phyloP scores from a whole-genome alignment of 30 jellyfish, hydroid and myxozoan genomes.

The Catostylus mosaicus region DNA sequence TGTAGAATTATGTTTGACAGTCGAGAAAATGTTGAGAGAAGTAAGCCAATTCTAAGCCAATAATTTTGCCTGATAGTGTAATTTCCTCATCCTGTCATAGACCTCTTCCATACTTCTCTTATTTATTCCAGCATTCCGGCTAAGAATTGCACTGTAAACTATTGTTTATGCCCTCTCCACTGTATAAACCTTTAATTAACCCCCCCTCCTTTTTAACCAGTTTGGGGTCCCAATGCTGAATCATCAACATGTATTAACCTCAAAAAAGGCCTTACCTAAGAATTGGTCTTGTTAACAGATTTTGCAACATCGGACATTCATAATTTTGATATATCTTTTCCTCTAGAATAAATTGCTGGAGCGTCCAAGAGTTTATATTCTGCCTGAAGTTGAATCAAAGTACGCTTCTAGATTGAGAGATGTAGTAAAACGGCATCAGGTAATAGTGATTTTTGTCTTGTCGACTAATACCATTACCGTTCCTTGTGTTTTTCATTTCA shows the following conservation, averaged over 20 bases:
- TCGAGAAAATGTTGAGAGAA: conserved; percentile 82
- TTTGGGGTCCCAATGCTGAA: too few relatives aligned
- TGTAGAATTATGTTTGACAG: conserved; percentile 88
- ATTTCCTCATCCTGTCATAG: too few relatives aligned
- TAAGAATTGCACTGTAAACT: background rate
- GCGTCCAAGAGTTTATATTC: conserved; percentile 72
- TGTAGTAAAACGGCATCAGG: conserved; percentile 95
- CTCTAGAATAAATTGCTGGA: conserved; percentile 77
- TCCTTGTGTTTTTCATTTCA: background rate
- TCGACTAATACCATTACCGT: too few relatives aligned
- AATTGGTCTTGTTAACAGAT: too few relatives aligned
- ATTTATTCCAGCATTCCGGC: background rate
- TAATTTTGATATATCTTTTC: background rate
- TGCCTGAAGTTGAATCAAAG: conserved; percentile 76
- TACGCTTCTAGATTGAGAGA: conserved; percentile 66
- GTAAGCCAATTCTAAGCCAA: conserved; percentile 16
- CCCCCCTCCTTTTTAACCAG: too few relatives aligned
- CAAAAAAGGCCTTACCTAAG: too few relatives aligned
- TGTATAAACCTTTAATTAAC: too few relatives aligned
- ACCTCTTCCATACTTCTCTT: too few relatives aligned
- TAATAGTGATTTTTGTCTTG: background rate
- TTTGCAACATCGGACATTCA: too few relatives aligned
- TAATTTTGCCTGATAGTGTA: background rate
- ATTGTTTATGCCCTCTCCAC: background rate
- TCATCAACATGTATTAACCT: too few relatives aligned